A percentile compares a stretch with the other conserved stretches of the same genome.
Conservation (phyloP, 2,797 vertebrate species). For the Poeciliopsis infans region DNA sequence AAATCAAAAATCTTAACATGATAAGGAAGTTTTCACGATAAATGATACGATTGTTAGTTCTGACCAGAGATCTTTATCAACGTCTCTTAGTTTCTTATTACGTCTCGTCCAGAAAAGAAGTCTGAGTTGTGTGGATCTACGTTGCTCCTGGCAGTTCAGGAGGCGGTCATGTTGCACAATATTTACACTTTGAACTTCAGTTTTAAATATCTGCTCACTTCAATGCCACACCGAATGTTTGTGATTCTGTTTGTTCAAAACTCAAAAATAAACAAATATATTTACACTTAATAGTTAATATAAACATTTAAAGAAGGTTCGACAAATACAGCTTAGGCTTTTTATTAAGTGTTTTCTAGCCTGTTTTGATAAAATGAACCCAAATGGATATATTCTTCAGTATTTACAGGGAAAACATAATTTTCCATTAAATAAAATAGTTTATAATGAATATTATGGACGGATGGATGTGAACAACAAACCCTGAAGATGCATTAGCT, state of each 20-base stretch:
- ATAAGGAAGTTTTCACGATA: no score
- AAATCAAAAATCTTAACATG: no score
- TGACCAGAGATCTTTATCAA: neutral
- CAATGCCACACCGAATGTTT: neutral
- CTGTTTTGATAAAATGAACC: neutral
- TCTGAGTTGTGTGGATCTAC: neutral
- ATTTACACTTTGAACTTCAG: neutral
- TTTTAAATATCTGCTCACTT: neutral
- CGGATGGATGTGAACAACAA: slow-evolving; percentile 33
- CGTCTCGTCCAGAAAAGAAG: neutral
- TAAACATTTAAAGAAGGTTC: neutral
- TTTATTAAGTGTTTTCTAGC: neutral
- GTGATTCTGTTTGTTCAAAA: neutral
- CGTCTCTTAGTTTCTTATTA: neutral
- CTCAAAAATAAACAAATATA: neutral
- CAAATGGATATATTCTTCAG: neutral
- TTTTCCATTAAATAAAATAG: neutral
- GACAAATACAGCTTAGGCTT: neutral
- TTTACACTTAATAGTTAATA: neutral
- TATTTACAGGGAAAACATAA: neutral
- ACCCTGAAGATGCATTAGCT: slow-evolving; percentile 65
- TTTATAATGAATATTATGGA: neutral
- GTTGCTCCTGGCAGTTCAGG: neutral
- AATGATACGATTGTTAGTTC: neutral
- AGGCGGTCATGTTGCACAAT: neutral